Evolutionary conservation across 1,140 invertebrate species (phyloP).

Genomic region (Drosophila parabipectinata): DNA sequence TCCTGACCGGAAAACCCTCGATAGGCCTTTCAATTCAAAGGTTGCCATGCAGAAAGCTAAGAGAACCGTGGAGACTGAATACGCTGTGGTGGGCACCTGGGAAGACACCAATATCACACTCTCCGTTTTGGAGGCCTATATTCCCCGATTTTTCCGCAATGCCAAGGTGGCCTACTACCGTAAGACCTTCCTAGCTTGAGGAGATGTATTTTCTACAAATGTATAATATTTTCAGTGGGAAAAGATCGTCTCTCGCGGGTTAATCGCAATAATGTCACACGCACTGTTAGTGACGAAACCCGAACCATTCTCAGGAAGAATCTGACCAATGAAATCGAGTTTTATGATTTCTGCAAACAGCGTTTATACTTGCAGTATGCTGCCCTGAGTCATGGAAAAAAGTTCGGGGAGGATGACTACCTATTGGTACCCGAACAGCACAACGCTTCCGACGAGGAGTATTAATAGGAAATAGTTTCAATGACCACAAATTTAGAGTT

Average conservation of each 20-base stretch:
- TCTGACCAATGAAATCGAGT: slow-evolving; percentile 78
- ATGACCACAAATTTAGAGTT: slow-evolving; percentile 6
- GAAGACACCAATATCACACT: slow-evolving; percentile 94
- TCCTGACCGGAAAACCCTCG: slow-evolving; percentile 4
- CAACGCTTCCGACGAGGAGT: slow-evolving; percentile 46
- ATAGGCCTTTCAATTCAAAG: slow-evolving; percentile 92
- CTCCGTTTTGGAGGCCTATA: slow-evolving; percentile 92
- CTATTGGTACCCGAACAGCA: slow-evolving; percentile 62
- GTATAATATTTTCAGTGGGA: slow-evolving; percentile 61
- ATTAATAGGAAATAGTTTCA: slow-evolving; percentile 32
- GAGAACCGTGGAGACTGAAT: slow-evolving; percentile 92
- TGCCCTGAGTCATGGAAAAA: slow-evolving; percentile 57
- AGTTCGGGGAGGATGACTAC: slow-evolving; percentile 71
- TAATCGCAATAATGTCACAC: slow-evolving; percentile 73
- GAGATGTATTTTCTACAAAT: background rate
- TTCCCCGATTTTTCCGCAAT: slow-evolving; percentile 92
- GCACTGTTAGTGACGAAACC: slow-evolving; percentile 71
- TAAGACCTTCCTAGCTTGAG: slow-evolving; percentile 83
- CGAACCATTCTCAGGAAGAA: slow-evolving; percentile 68
- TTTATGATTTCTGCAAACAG: slow-evolving; percentile 82
- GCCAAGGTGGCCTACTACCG: slow-evolving; percentile 91
- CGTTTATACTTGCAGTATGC: slow-evolving; percentile 78
- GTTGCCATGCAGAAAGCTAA: slow-evolving; percentile 93
- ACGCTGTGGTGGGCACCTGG: slow-evolving; percentile 94
- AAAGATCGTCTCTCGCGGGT: slow-evolving; percentile 63